Evolutionary conservation across 2,888 invertebrate species (phyloP).

Genomic region (Epiblema foenella): DNA sequence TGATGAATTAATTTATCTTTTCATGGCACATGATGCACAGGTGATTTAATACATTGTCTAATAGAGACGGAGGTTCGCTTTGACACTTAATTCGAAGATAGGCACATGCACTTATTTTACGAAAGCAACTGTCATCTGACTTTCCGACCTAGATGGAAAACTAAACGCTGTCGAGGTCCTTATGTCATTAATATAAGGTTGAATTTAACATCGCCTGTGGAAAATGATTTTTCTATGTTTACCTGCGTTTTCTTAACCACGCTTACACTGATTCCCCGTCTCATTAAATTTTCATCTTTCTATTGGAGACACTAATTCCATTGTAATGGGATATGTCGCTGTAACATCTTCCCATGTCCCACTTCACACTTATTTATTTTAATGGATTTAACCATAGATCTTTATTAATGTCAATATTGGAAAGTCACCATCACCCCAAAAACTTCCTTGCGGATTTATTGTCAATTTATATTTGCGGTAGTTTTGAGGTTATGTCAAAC

Average conservation of each 20-base stretch:
- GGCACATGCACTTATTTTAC: no score
- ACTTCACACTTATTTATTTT: constrained; percentile 37
- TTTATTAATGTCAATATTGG: constrained; percentile 36
- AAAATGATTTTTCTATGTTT: no score
- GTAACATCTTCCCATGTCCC: constrained; percentile 31
- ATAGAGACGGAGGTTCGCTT: no score
- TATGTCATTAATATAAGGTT: no score
- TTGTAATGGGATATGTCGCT: constrained; percentile 3
- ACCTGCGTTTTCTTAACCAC: background rate
- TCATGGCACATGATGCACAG: no score
- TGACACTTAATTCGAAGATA: no score
- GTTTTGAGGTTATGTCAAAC: constrained; percentile 33
- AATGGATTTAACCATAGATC: constrained; percentile 35
- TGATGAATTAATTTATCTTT: no score
- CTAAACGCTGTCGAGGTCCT: no score
- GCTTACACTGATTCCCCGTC: background rate
- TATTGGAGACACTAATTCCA: background rate
- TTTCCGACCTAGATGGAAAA: no score
- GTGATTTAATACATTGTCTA: no score
- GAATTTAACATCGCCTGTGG: no score
- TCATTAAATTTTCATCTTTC: background rate
- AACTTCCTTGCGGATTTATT: constrained; percentile 19
- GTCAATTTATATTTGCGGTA: constrained; percentile 39
- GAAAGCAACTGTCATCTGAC: no score
- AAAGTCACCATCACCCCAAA: constrained; percentile 28